phyloP scores from a whole-genome alignment of 2,113 vertebrate species.

The Carassius gibelio region DNA sequence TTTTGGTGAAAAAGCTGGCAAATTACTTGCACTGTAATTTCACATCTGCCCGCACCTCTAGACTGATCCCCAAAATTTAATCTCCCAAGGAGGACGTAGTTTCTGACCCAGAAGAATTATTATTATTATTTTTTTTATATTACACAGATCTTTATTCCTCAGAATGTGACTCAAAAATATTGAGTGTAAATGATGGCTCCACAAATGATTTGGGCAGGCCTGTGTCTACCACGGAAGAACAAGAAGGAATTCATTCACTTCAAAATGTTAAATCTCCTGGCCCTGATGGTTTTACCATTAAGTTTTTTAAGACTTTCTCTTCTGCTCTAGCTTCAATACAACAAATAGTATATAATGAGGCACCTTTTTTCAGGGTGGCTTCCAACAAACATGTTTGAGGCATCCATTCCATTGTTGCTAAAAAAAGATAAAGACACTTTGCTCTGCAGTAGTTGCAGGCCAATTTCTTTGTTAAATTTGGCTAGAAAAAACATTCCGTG shows the following conservation, averaged over 20 bases:
- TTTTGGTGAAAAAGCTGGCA: neutral
- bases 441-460: neutral
- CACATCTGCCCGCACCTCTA: neutral
- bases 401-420: neutral
- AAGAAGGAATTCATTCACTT: neutral
- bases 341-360: neutral
- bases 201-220: neutral
- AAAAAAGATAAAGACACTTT: slow-evolving; percentile 20
- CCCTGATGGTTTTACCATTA: neutral
- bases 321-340: neutral
- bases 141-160: neutral
- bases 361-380: neutral
- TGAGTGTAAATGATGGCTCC: neutral
- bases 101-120: neutral
- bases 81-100: neutral
- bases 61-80: neutral
- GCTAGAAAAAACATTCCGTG: too few species aligned
- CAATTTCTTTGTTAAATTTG: neutral
- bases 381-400: neutral
- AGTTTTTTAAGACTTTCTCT: neutral
- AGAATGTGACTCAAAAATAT: neutral
- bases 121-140: neutral
- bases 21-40: neutral
- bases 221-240: neutral
- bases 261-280: slow-evolving; percentile 1